phyloP scores from a whole-genome alignment of 2,113 vertebrate species.

The Plotosus lineatus region DNA sequence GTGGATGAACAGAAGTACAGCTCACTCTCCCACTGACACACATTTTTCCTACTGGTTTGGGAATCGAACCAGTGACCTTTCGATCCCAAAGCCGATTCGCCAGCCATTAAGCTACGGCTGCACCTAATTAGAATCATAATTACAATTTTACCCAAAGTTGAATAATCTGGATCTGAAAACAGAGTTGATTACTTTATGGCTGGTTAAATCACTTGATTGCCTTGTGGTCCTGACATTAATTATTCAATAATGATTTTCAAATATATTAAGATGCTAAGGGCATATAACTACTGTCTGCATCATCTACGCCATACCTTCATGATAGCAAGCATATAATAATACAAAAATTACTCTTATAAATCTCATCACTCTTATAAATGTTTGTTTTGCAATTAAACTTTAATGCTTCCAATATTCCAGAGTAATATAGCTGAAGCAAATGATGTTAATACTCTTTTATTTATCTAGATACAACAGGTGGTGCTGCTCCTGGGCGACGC shows the following conservation, averaged over 20 bases:
- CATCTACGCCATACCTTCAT: slow-evolving; percentile 34
- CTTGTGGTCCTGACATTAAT: neutral
- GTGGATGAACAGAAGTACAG: too few relatives aligned
- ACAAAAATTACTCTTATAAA: slow-evolving; percentile 26
- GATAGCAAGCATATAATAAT: slow-evolving; percentile 35
- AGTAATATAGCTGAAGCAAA: neutral
- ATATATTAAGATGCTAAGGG: slow-evolving; percentile 10
- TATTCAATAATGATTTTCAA: neutral
- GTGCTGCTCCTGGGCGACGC: too few relatives aligned
- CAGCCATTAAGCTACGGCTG: too few relatives aligned
- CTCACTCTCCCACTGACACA: too few relatives aligned
- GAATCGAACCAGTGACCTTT: too few relatives aligned
- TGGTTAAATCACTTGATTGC: neutral
- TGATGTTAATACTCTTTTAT: neutral
- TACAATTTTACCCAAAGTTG: neutral
- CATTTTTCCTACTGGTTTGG: too few relatives aligned
- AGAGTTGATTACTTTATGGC: neutral
- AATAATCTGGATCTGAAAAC: neutral
- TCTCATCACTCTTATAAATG: slow-evolving; percentile 34
- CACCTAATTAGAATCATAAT: slow-evolving; percentile 3
- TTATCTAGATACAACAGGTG: neutral
- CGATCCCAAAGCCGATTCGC: too few relatives aligned
- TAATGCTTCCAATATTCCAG: slow-evolving; percentile 3
- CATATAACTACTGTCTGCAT: slow-evolving; percentile 6
- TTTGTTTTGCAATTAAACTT: slow-evolving; percentile 46